Percentiles rank a stretch among this genome's conserved stretches.
These are phyloP conservation scores for Pharmacophagus antenor DNA, from an alignment of 2,888 invertebrate genomes.

Conservation along the genomic window DNA sequence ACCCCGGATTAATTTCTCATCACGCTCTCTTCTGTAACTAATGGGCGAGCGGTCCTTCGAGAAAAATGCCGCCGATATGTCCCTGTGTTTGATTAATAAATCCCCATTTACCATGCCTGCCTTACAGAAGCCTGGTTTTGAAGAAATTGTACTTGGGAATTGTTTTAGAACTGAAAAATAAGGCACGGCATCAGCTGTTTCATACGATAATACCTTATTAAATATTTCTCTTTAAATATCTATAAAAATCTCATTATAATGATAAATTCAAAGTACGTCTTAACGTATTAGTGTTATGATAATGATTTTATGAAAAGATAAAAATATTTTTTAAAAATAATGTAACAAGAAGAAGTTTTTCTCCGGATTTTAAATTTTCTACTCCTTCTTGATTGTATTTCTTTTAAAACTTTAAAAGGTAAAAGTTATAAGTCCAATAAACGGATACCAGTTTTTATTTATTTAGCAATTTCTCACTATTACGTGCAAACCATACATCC, in stretches of 20 bases:
- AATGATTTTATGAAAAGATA: neutral
- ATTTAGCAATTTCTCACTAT: neutral
- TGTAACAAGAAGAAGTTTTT: no score
- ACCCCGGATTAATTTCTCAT: conserved; percentile 77
- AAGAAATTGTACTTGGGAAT: conserved; percentile 41
- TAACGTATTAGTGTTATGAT: neutral
- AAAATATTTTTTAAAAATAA: no score
- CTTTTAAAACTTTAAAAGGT: no score
- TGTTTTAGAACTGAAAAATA: conserved; percentile 35
- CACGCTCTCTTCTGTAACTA: conserved; percentile 67
- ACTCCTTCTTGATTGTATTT: no score
- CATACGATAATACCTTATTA: neutral
- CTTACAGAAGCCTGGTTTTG: conserved; percentile 35
- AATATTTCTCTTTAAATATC: neutral
- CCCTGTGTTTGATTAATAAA: conserved; percentile 72
- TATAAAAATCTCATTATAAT: neutral
- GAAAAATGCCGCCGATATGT: conserved; percentile 71
- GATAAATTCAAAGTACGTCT: neutral
- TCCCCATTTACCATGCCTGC: conserved; percentile 44
- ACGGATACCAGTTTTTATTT: neutral
- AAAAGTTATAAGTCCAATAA: no score
- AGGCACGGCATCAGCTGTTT: conserved; percentile 28
- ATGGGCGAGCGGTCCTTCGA: conserved; percentile 64
- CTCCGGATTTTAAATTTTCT: no score
- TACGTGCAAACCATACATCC: conserved; percentile 6